Base-by-base conservation (phyloP, 2,113 vertebrate genomes). In the Gymnorhina tibicen region DNA sequence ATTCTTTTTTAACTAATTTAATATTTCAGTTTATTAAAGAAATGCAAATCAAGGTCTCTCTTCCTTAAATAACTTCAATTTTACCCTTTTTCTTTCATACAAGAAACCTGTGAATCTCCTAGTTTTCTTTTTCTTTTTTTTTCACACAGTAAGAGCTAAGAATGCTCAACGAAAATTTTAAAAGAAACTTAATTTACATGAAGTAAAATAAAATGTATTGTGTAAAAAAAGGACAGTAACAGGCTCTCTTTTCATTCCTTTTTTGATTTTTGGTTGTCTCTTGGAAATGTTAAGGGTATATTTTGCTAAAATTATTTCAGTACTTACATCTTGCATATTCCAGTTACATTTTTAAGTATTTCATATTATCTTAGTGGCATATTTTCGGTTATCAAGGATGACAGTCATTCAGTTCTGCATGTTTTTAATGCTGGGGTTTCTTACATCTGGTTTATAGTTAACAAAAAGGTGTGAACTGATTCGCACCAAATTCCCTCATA, bases 401-500 rank as follows among this genome's bases (percentile, higher is more conserved):
- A 62, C 46, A 72, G 70, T 56, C 77, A 33, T 89, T 68, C 66
- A 35, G 16, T 68, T 58, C 39, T 47, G 49, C 32, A 22, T 37
- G 6, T 60, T 95, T 89, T 93, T 79, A 89, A 16, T 58, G 28
- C 13, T 76, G 62, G 39, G 11, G 13, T 50, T 94, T 86, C 91
- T 84, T 50, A 70, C 47, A 41, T 92, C 84, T 87, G 60, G 47
- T 91, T 95, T 72, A n/a, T 60, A 67, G 84, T n/a, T 56, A 63
- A 77, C 74, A 69, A 78, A 62, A 63, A 64, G 6, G 63, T 74
- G 94, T 87, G 66, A 92, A 89, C 60, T 39, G 80, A 86, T 95
- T 95, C 94, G 72, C 87, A 93, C 92, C 46, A 13, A 93, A 95
- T 91, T 93, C 50, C 28, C 46, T 90, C 21, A 13, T 66, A 92